Conservation (phyloP, 37 sponge, comb jelly and placozoan genomes). For the Tethya wilhelma region DNA sequence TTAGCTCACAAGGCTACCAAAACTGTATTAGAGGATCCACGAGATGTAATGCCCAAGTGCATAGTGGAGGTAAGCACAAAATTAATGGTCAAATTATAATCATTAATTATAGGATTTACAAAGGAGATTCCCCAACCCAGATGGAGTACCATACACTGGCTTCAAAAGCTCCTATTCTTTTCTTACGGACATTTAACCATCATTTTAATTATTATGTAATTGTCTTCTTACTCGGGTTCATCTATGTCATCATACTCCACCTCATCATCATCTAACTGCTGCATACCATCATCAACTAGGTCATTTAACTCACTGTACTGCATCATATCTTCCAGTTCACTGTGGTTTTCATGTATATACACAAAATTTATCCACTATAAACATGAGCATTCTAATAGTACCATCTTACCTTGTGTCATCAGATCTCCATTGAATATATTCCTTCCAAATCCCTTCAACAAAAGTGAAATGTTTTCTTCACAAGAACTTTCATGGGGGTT, state of each 20-base stretch:
- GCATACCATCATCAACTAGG: background rate
- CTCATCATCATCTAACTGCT: background rate
- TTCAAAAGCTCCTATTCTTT: background rate
- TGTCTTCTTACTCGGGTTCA: background rate
- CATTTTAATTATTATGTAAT: background rate
- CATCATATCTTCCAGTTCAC: background rate
- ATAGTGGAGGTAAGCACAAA: background rate
- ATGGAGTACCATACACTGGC: background rate
- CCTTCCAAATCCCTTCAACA: slow-evolving; percentile 6
- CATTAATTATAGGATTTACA: background rate
- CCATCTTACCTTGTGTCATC: too few species aligned
- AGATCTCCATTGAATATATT: background rate
- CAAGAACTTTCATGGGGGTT: background rate
- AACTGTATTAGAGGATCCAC: background rate
- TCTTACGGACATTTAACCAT: background rate
- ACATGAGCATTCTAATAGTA: too few species aligned
- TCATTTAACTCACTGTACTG: background rate
- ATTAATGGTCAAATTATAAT: background rate
- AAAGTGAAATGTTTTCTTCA: background rate
- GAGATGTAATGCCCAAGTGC: slow-evolving; percentile 1
- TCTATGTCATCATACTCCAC: background rate
- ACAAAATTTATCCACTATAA: too few species aligned
- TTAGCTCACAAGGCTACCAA: background rate
- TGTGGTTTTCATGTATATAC: too few species aligned
- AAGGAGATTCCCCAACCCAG: background rate